Base-by-base conservation (phyloP, 2,797 vertebrate species). In the Anguilla pacifica region DNA sequence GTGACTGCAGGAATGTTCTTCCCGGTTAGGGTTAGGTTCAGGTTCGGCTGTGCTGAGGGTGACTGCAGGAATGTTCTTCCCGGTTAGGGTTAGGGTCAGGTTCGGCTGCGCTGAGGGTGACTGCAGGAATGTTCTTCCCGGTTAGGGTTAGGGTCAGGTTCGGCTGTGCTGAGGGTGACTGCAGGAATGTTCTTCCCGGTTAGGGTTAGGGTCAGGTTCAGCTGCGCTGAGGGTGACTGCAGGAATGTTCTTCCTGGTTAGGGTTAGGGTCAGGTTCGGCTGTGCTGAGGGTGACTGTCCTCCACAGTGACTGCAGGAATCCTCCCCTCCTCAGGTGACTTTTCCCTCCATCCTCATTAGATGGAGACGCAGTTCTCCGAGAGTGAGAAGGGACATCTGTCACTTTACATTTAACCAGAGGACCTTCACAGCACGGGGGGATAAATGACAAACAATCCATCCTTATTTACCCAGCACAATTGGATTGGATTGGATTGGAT, bases 361-460 rank as follows among this genome's bases (percentile, higher is more conserved):
- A 89, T 70, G 85, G 89, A 90, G 90, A 87, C 87, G 87, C 88
- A 91, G 88, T 89, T 90, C 92, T 91, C 89, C 84, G 87, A 86
- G 86, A 89, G 90, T 59, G 82, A 90, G 89, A 91, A 91, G 88
- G 92, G 90, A 92, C 91, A 89, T 93, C 93, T 95, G 94, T 95
- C 94, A 95, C 94, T 95, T 95, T 93, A 93, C 91, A 95, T 95
- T 95, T 95, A 93, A 92, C 86, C 87, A 88, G 91, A 87, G 88
- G 93, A 93, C 94, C 88, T 89, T 94, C 93, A 92, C 89, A 59
- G 88, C 92, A 91, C 92, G 94, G 91, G 53, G 70, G 90, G 88
- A 92, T 95, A 95, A 95, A 91, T 88, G 94, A 92, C 94, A 95
- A 93, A 95, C 94, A 95, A 95, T 95, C 94, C 93, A 95, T 95